Percentiles rank a stretch among this genome's conserved stretches.
phyloP scores from a whole-genome alignment of 2,888 invertebrate genomes.

The Drosophila borealis region DNA sequence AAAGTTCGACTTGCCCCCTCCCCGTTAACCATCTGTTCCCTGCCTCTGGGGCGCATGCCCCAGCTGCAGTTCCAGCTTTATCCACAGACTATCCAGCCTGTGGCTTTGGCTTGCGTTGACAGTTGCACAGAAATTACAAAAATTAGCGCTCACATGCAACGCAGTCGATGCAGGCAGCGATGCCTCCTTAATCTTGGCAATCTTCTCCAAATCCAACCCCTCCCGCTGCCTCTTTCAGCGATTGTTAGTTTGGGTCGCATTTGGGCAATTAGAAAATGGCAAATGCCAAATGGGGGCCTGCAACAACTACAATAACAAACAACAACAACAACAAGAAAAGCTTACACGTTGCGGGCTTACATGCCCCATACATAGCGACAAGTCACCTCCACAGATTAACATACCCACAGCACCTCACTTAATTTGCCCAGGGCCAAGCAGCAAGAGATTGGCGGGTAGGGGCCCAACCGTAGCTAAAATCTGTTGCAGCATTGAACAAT shows the following conservation, averaged over 20 bases:
- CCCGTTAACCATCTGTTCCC: not conserved
- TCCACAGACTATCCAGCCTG: conserved; percentile 35
- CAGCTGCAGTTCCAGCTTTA: conserved; percentile 20
- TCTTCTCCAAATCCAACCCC: conserved; percentile 3
- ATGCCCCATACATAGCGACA: conserved; percentile 25
- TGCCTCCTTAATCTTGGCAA: conserved; percentile 58
- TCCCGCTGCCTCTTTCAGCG: conserved; percentile 15
- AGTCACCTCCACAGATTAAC: conserved; percentile 52
- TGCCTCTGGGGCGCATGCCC: not conserved
- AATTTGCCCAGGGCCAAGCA: conserved; percentile 53
- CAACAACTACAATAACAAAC: conserved; percentile 33
- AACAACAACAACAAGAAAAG: conserved; percentile 16
- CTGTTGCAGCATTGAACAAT: conserved; percentile 36
- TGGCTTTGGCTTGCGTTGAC: conserved; percentile 62
- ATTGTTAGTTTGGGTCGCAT: conserved; percentile 55
- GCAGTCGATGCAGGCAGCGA: conserved; percentile 35
- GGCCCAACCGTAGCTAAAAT: conserved; percentile 19
- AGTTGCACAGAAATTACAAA: conserved; percentile 74
- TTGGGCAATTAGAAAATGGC: conserved; percentile 70
- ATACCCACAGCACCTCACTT: conserved; percentile 61
- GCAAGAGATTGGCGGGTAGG: not conserved
- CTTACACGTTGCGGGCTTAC: conserved; percentile 51
- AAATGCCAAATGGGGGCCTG: conserved; percentile 69
- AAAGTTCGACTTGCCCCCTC: conserved; percentile 59
- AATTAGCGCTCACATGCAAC: conserved; percentile 69